A percentile compares a stretch with the other conserved stretches of the same genome.
These are phyloP conservation scores for Episyrphus balteatus DNA, from an alignment of 1,140 invertebrate species.

Conservation along the genomic window DNA sequence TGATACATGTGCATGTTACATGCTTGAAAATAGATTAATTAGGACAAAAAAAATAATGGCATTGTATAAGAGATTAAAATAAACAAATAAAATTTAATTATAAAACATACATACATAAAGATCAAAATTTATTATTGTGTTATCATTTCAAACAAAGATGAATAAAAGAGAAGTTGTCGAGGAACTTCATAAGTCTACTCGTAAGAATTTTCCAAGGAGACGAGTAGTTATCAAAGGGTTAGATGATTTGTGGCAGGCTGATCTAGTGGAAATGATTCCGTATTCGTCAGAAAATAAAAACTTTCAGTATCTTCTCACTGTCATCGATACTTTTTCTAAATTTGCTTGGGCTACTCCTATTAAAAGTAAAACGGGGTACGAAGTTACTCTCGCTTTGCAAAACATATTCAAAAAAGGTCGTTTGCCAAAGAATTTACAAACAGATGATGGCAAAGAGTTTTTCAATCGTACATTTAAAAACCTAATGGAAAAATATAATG, in stretches of 20 bases:
- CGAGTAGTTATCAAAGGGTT: too few relatives aligned
- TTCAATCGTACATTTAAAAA: constrained; percentile 20
- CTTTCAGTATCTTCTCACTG: constrained; percentile 37
- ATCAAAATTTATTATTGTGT: too few relatives aligned
- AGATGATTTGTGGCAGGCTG: too few relatives aligned
- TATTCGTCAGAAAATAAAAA: constrained; percentile 31
- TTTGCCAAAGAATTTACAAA: constrained; percentile 28
- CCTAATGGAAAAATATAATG: constrained; percentile 25
- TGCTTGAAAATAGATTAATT: too few relatives aligned
- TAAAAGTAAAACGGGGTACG: constrained; percentile 36
- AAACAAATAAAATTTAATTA: too few relatives aligned
- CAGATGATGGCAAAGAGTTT: constrained; percentile 27
- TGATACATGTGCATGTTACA: too few relatives aligned
- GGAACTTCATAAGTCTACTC: constrained; percentile 23
- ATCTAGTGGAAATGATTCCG: constrained; percentile 29
- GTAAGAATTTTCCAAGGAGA: constrained; percentile 25
- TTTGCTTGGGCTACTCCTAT: constrained; percentile 37
- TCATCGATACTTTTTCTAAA: too few relatives aligned
- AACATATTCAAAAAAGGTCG: constrained; percentile 10
- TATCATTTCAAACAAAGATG: too few relatives aligned
- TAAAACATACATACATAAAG: too few relatives aligned
- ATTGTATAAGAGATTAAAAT: too few relatives aligned
- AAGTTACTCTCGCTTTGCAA: constrained; percentile 20
- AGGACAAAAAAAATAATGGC: too few relatives aligned
- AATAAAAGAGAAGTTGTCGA: constrained; percentile 27